Evolutionary conservation across 1,140 invertebrate genomes (phyloP), one percentile per base, ranked within the genome.

Genomic region (Ceratina japonica): DNA sequence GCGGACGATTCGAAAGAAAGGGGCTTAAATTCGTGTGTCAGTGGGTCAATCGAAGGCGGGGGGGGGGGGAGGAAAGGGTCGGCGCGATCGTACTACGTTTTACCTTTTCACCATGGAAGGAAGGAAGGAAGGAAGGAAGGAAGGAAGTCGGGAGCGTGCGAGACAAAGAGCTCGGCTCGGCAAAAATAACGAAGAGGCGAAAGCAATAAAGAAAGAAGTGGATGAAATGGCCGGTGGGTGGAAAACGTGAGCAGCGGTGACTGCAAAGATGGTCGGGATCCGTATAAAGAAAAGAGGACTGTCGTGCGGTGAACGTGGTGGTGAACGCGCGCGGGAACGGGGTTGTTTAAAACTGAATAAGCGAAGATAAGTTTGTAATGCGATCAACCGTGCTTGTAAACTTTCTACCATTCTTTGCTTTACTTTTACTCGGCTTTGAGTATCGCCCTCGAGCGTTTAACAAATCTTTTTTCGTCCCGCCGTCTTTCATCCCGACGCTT

Each of bases 321-420:
- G 1, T 31, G 16, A 49, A n/a, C n/a, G 59, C 27, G 22, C 18
- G 20, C 20, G 49, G 22, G 13, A n/a, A 61, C 3, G 3, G n/a
- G 24, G 24, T 18, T 52, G 20, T 16, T 27, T 4, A 52, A 79
- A 74, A 61, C 52, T 56, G 82, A 80, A 84, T 75, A 78, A 87
- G 68, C 77, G 76, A 62, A 81, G 86, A 44, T 81, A 79, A 61
- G 82, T 78, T 79, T 71, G 68, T 22, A 59, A 71, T 37, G 12
- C n/a, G 22, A 37, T 44, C 31, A 80, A 65, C 77, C 75, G 82
- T 68, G 75, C 7, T 62, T 20, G 61, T 49, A 16, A 74, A 64
- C 75, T 72, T 77, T 64, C 52, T n/a, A 80, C 59, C 74, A 74
- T 59, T 72, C 51, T 76, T 62, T 72, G 54, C 69, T 62, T 59